Conservation (phyloP, 2,888 invertebrate species). For the Pristionchus japonicus region DNA sequence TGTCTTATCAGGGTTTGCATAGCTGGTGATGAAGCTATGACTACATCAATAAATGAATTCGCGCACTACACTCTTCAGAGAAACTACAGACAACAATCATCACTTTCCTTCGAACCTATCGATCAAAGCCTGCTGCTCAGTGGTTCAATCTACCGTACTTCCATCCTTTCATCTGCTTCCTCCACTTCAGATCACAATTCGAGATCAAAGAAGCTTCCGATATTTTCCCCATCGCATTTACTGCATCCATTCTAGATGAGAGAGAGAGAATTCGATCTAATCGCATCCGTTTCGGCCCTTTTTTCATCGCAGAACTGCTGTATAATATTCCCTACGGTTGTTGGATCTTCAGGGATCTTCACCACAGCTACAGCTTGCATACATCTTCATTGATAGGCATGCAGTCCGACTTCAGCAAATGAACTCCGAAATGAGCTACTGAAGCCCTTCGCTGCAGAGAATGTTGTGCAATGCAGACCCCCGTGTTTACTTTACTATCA, state of each 20-base stretch:
- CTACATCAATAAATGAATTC: neutral
- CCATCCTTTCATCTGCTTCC: neutral
- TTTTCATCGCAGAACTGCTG: neutral
- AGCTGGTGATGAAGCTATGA: neutral
- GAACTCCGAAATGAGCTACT: too few relatives aligned
- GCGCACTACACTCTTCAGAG: too few relatives aligned
- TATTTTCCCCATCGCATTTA: neutral
- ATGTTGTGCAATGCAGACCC: too few relatives aligned
- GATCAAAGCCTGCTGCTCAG: too few relatives aligned
- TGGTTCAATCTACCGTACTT: neutral
- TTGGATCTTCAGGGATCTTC: too few relatives aligned
- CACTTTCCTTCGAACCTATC: too few relatives aligned
- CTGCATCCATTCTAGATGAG: neutral
- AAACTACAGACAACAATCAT: too few relatives aligned
- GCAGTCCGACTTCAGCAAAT: too few relatives aligned
- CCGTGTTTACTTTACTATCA: neutral
- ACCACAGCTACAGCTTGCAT: too few relatives aligned
- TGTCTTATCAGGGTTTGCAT: neutral
- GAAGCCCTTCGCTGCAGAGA: too few relatives aligned
- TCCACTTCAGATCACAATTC: neutral
- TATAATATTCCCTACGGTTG: neutral
- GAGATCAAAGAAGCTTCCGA: constrained; percentile 36
- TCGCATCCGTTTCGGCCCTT: neutral
- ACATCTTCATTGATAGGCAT: too few relatives aligned
- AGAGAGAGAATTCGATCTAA: neutral